These are phyloP conservation scores for Polymixis flavicincta DNA, from an alignment of 2,888 invertebrate genomes.

Conservation along the genomic window DNA sequence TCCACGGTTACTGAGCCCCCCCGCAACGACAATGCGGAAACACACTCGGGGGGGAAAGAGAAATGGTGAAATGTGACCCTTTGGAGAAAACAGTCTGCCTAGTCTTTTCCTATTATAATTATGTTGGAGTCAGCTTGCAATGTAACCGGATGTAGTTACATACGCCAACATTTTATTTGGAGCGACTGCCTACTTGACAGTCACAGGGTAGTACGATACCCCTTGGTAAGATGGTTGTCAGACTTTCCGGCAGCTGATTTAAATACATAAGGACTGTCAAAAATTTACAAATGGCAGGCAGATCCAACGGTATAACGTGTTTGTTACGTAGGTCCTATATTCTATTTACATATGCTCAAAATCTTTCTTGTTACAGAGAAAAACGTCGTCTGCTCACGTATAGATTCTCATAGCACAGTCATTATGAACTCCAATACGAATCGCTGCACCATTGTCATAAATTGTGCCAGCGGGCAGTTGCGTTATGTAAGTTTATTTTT, in stretches of 20 bases:
- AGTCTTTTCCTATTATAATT: neutral
- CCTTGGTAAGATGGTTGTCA: neutral
- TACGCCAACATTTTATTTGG: neutral
- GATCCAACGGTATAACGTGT: neutral
- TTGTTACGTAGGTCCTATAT: neutral
- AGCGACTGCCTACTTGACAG: neutral
- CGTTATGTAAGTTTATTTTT: constrained; percentile 66
- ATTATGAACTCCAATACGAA: constrained; percentile 37
- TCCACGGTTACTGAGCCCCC: too few relatives aligned
- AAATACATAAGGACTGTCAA: neutral
- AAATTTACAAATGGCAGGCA: neutral
- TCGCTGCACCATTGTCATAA: constrained; percentile 68
- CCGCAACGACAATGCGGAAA: too few relatives aligned
- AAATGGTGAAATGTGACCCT: too few relatives aligned
- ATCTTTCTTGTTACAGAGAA: constrained; percentile 54
- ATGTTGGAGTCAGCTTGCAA: neutral
- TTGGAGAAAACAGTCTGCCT: neutral
- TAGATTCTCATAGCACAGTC: constrained; percentile 50
- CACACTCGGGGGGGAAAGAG: too few relatives aligned
- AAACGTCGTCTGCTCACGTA: constrained; percentile 60
- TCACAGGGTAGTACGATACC: too few relatives aligned
- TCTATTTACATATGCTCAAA: neutral
- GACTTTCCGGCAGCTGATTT: too few relatives aligned
- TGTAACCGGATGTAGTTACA: neutral
- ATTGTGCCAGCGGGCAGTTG: constrained; percentile 65